Evolutionary conservation across 1,140 invertebrate species (phyloP).

Genomic region (Linepithema humile): DNA sequence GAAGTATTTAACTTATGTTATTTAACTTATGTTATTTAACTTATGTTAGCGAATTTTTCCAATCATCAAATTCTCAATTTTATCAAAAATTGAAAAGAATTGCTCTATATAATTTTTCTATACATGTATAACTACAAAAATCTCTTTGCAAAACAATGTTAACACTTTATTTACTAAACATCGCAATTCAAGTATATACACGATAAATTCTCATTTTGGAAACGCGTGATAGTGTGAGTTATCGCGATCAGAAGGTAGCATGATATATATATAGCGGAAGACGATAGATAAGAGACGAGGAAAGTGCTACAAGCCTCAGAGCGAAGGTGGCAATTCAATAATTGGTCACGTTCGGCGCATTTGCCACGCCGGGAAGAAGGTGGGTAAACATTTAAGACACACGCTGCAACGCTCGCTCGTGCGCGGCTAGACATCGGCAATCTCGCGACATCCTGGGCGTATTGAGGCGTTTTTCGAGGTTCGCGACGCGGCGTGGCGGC

Average conservation of each 20-base stretch:
- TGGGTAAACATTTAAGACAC: constrained; percentile 38
- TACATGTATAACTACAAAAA: neutral
- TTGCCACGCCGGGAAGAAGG: constrained; percentile 29
- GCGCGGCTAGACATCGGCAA: neutral
- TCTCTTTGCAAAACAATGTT: neutral
- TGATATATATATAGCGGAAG: neutral
- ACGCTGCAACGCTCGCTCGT: neutral
- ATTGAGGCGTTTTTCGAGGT: constrained; percentile 15
- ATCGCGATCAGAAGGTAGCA: neutral
- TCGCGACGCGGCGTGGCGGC: neutral
- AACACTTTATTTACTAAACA: neutral
- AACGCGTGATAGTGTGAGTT: neutral
- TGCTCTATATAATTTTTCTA: too few species aligned
- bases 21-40: too few species aligned
- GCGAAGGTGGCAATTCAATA: constrained; percentile 31
- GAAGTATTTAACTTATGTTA: too few species aligned
- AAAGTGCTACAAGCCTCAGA: neutral
- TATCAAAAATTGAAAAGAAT: too few species aligned
- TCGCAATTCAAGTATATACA: neutral
- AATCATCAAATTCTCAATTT: too few species aligned
- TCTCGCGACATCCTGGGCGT: constrained; percentile 37
- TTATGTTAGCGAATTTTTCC: too few species aligned
- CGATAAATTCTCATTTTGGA: constrained; percentile 22
- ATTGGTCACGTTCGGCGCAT: constrained; percentile 61
- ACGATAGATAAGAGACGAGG: neutral